Percentiles rank a stretch among this genome's conserved stretches.
Evolutionary conservation across 2,888 invertebrate genomes (phyloP).

Genomic region (Leucoptera coffeella): DNA sequence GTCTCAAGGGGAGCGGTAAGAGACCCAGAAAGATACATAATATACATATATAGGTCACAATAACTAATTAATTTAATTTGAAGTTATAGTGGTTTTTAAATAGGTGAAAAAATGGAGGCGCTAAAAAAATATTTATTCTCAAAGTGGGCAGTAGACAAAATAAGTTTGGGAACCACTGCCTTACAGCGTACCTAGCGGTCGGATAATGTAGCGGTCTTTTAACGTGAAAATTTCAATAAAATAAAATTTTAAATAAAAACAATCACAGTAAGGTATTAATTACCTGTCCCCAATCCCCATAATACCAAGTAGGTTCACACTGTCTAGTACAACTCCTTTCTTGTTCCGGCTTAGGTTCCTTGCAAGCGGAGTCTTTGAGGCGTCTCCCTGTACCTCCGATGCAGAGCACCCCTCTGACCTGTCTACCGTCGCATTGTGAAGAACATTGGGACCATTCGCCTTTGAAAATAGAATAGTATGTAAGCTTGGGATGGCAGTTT

Average conservation of each 20-base stretch:
- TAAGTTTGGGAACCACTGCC: too few species aligned
- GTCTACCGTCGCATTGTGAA: constrained; percentile 44
- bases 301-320: constrained; percentile 66
- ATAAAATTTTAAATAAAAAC: background rate
- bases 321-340: constrained; percentile 56
- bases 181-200: too few species aligned
- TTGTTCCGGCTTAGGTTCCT: constrained; percentile 55
- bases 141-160: too few species aligned
- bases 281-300: constrained; percentile 69
- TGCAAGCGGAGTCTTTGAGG: constrained; percentile 55
- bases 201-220: too few species aligned
- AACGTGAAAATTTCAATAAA: background rate
- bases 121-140: too few species aligned
- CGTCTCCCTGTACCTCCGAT: constrained; percentile 49
- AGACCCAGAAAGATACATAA: too few species aligned
- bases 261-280: constrained; percentile 8
- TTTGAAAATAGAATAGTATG: constrained; percentile 8
- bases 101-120: too few species aligned
- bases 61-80: too few species aligned
- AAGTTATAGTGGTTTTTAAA: constrained; percentile 1
- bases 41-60: too few species aligned
- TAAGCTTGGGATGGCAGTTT: background rate
- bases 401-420: constrained; percentile 66
- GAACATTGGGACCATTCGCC: constrained; percentile 49
- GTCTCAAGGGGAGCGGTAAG: too few species aligned